Evolutionary conservation across 2,113 vertebrate genomes (phyloP).

Genomic region (Protomyctophum bolini): DNA sequence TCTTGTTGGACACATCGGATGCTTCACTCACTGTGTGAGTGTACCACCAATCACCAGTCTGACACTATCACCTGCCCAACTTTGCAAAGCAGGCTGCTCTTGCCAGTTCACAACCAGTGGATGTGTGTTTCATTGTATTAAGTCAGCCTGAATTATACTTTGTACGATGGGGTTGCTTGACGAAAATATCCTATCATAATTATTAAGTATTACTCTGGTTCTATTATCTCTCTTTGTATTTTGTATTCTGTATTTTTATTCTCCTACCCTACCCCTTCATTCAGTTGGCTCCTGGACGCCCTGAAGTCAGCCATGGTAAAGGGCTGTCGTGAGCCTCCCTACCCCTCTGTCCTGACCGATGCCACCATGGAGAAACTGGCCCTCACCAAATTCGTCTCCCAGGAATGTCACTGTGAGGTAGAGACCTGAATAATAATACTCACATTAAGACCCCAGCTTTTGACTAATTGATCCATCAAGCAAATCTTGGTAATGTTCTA

Average conservation of each 20-base stretch:
- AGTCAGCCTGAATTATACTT: no score
- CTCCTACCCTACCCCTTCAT: background rate
- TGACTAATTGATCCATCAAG: background rate
- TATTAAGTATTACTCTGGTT: no score
- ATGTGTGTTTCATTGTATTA: no score
- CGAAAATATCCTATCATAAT: no score
- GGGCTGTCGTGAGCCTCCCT: conserved; percentile 91
- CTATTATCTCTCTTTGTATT: background rate
- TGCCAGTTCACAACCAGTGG: no score
- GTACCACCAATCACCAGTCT: background rate
- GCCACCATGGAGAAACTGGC: conserved; percentile 97
- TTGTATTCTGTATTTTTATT: background rate
- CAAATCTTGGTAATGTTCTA: conserved; percentile 49
- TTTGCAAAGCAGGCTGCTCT: no score
- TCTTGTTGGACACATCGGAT: conserved; percentile 92
- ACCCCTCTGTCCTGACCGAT: conserved; percentile 91
- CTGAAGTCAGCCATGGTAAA: conserved; percentile 93
- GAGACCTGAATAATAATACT: conserved; percentile 17
- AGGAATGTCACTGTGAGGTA: conserved; percentile 94
- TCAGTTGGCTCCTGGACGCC: conserved; percentile 89
- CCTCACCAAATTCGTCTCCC: conserved; percentile 93
- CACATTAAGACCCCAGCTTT: background rate
- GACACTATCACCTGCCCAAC: no score
- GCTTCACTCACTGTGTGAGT: conserved; percentile 89
- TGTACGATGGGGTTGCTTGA: no score